phyloP scores from a whole-genome alignment of 2,888 invertebrate species.

The Adelphocoris suturalis region DNA sequence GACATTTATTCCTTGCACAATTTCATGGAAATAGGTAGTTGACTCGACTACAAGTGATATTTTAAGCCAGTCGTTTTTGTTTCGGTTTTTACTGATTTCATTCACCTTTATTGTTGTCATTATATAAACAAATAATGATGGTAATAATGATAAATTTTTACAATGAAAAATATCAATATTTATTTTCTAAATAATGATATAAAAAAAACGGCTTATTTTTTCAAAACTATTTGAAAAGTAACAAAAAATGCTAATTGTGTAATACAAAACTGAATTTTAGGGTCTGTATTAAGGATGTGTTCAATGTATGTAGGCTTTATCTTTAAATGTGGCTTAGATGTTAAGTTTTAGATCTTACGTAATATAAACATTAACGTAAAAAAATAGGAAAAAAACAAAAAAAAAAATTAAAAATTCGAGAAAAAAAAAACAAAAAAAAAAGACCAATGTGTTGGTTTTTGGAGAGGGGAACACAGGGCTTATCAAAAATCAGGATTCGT shows the following conservation, averaged over 20 bases:
- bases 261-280: slow-evolving; percentile 67
- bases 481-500: too few relatives aligned
- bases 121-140: slow-evolving; percentile 3
- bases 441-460: slow-evolving; percentile 75
- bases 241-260: slow-evolving; percentile 40
- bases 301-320: slow-evolving; percentile 75
- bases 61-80: slow-evolving; percentile 15
- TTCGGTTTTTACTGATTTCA: neutral
- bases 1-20: slow-evolving; percentile 40
- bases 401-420: slow-evolving; percentile 28
- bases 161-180: slow-evolving; percentile 73
- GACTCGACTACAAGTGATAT: slow-evolving; percentile 61
- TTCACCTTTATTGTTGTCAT: neutral
- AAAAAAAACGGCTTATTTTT: slow-evolving; percentile 74
- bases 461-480: slow-evolving; percentile 36
- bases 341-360: slow-evolving; percentile 73
- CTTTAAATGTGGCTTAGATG: slow-evolving; percentile 73
- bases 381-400: slow-evolving; percentile 15
- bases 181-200: slow-evolving; percentile 71
- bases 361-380: slow-evolving; percentile 35
- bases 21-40: slow-evolving; percentile 1
- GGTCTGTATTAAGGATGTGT: slow-evolving; percentile 75
- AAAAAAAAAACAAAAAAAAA: slow-evolving; percentile 60
- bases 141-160: slow-evolving; percentile 57
- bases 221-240: slow-evolving; percentile 62